Base-by-base conservation (phyloP, 2,113 vertebrate species). In the Thamnophis sirtalis region DNA sequence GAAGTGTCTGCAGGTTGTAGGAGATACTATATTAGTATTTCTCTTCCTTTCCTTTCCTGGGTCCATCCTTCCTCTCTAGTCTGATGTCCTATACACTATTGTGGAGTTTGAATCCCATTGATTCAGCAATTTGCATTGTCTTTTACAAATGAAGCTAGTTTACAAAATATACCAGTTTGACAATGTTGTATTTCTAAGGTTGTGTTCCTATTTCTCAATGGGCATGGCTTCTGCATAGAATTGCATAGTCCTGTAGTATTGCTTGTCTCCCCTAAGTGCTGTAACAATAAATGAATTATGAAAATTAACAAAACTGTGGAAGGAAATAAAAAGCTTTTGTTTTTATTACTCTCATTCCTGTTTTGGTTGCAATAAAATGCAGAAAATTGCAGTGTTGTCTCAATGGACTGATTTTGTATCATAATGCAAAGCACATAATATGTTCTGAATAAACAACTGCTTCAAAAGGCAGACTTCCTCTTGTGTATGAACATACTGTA, bases 401-500 rank as follows among this genome's bases (percentile, higher is more conserved):
- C 60, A 22, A 49, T 80, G 58, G 38, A 86, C 84, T 86, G 48
- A 53, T 48, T 92, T 48, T 92, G 21, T 22, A 89, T 89, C 19
- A 63, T 48, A 92, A 88, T 80, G 55, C 48, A 53, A 60, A 43
- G 73, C 22, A 28, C 48, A 85, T 60, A 26, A 33, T 21, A 56
- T 89, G 28, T 51, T 19, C 38, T 5, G 54, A 73, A 89, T 85
- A 89, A 92, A 89, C 55, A 92, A 89, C 51, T 85, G 60, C 48
- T 92, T 84, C 55, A 92, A 92, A 92, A 89, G 91, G 60, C 51
- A 9, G 91, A 86, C 91, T 92, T 88, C 91, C 91, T 86, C 91
- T 92, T 86, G 91, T 89, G 91, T 92, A 86, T 92, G 88, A 89
- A 89, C 89, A 60, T 86, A 92, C 48, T 84, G 38, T 28, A 50